Base-by-base conservation (phyloP, 2,888 invertebrate species). In the Andrena haemorrhoa region DNA sequence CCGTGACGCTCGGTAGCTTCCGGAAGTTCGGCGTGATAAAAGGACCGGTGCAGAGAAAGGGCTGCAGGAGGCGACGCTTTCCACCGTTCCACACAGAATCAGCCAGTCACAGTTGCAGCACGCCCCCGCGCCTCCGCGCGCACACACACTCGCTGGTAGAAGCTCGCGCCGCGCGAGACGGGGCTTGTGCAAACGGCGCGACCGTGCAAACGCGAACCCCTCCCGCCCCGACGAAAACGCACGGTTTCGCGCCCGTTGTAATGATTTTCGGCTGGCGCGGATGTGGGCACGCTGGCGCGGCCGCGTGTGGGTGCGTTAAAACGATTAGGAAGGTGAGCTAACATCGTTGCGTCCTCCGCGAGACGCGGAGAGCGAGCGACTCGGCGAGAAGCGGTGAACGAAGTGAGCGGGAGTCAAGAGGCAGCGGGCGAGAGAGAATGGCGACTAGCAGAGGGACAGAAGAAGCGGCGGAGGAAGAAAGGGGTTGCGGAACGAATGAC, bases 321-420 rank as follows among this genome's bases (percentile, higher is more conserved):
- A 89, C 89, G 89, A 91, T 91, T 91, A 91, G 88, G 89, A 88
- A 89, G 87, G 88, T 86, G 86, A 86, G 85, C 87, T 89, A 85
- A 89, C 82, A 85, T 83, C 71, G 74, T 83, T 79, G 76, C 83
- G 81, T 76, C 63, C 82, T 79, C 68, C 79, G 29, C 64, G 76
- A 68, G 72, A 70, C 71, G 68, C 77, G 80, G 66, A 74, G 79
- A 83, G 65, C 31, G 73, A 75, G 49, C 41, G 56, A 51, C 68
- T 65, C 64, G 35, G 35, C 3, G 35, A 41, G 66, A 7, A 75
- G 75, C 66, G 79, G 77, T 82, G 58, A 58, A 74, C 72, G 76
- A 74, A 70, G 69, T n/a, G 47, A 60, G 41, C 53, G 63, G 69
- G 53, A 53, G 58, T 35, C n/a, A 60, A 31, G 64, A 56, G 47